A percentile compares a stretch with the other conserved stretches of the same genome.
phyloP scores from a whole-genome alignment of 2,797 vertebrate genomes.

The Gymnocypris eckloni region DNA sequence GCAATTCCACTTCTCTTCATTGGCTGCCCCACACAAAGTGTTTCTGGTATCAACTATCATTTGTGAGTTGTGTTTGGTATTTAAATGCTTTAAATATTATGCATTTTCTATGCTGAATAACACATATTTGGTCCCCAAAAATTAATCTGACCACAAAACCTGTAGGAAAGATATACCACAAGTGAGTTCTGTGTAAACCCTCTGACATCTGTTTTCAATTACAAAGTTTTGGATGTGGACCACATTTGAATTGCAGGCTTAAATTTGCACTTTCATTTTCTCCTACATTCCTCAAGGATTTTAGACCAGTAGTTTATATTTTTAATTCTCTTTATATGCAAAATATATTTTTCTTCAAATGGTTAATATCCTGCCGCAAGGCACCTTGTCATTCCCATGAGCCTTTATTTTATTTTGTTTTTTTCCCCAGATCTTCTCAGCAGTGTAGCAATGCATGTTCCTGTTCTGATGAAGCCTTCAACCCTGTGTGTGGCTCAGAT shows the following conservation, averaged over 20 bases:
- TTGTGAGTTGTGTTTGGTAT: constrained; percentile 56
- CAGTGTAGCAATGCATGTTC: constrained; percentile 73
- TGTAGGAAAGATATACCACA: neutral
- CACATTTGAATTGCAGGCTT: neutral
- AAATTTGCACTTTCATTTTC: neutral
- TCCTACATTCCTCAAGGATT: neutral
- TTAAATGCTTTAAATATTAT: neutral
- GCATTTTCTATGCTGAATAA: neutral
- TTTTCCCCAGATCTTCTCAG: neutral
- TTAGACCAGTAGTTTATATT: neutral
- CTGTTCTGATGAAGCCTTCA: constrained; percentile 80
- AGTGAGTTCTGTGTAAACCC: neutral
- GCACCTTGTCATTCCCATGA: neutral
- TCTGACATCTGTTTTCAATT: constrained; percentile 2
- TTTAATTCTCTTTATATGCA: neutral
- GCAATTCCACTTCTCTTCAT: constrained; percentile 85
- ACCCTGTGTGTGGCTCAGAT: constrained; percentile 86
- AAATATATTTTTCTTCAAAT: neutral
- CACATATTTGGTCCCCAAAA: neutral
- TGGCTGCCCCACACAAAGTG: constrained; percentile 85
- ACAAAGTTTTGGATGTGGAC: neutral
- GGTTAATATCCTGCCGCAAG: neutral
- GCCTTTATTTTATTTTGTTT: neutral
- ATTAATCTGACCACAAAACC: neutral
- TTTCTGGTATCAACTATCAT: constrained; percentile 70